Percentiles rank a stretch among this genome's conserved stretches.
phyloP scores from a whole-genome alignment of 1,140 invertebrate genomes.

The Steinernema khuongi region DNA sequence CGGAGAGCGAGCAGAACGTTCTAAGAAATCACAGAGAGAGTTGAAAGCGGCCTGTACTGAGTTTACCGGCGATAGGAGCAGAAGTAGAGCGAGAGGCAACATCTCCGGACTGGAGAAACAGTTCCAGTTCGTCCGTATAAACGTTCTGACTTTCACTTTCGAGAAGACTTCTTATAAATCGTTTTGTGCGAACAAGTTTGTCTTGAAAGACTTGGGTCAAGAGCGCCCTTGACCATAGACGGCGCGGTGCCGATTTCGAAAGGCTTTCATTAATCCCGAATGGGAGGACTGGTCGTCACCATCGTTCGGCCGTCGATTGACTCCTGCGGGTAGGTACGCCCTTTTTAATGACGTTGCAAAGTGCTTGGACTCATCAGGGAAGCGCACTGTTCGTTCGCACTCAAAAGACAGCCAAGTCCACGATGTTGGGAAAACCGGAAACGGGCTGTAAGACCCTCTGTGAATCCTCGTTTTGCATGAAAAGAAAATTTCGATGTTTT shows the following conservation, averaged over 20 bases:
- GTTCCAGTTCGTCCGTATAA: not conserved
- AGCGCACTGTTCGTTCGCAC: too few relatives aligned
- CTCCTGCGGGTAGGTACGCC: not conserved
- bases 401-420: not conserved
- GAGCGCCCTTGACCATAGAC: not conserved
- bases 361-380: too few relatives aligned
- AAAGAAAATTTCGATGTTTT: not conserved
- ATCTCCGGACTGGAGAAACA: not conserved
- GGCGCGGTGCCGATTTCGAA: not conserved
- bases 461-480: not conserved
- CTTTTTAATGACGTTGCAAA: not conserved
- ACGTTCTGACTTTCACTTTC: constrained; percentile 5
- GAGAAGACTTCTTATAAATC: not conserved
- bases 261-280: constrained; percentile 10
- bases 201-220: not conserved
- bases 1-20: constrained; percentile 17
- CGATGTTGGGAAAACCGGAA: not conserved
- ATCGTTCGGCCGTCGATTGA: not conserved
- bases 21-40: not conserved
- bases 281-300: not conserved
- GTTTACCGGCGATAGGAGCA: not conserved
- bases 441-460: not conserved
- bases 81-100: not conserved
- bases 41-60: not conserved
- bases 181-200: not conserved